phyloP scores from a whole-genome alignment of 2,888 invertebrate species.

The Augochlorella aurata region DNA sequence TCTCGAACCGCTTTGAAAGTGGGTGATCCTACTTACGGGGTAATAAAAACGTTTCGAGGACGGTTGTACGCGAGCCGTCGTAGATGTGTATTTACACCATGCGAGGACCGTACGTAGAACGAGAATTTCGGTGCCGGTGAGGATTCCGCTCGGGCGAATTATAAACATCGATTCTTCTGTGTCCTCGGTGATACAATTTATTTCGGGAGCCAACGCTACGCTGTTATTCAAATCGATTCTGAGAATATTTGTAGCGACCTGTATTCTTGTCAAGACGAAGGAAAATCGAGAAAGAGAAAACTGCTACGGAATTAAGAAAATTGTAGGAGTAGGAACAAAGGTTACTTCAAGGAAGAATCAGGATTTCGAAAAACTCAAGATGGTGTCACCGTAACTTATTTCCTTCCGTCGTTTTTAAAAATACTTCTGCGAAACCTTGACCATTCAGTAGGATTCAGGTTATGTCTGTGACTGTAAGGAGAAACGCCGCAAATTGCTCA shows the following conservation, averaged over 20 bases:
- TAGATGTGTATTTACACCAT: background rate
- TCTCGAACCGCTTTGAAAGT: constrained; percentile 22
- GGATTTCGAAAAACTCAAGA: background rate
- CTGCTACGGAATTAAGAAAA: background rate
- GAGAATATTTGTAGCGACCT: background rate
- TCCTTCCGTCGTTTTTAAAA: background rate
- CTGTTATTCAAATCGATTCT: background rate
- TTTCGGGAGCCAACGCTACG: background rate
- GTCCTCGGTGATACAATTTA: background rate
- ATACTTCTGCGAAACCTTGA: background rate
- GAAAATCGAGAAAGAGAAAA: background rate
- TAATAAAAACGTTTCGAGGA: constrained; percentile 6
- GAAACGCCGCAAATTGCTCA: too few species aligned
- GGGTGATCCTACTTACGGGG: constrained; percentile 25
- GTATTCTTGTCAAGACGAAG: background rate
- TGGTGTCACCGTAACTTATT: background rate
- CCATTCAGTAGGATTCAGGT: background rate
- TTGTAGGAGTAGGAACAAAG: background rate
- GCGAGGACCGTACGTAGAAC: background rate
- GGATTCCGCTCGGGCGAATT: background rate
- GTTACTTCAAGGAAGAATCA: background rate
- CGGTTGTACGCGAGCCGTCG: background rate
- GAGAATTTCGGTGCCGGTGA: background rate
- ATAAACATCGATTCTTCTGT: background rate
- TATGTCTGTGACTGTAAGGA: too few species aligned